phyloP scores from a whole-genome alignment of 2,113 vertebrate genomes.

The Empidonax traillii region DNA sequence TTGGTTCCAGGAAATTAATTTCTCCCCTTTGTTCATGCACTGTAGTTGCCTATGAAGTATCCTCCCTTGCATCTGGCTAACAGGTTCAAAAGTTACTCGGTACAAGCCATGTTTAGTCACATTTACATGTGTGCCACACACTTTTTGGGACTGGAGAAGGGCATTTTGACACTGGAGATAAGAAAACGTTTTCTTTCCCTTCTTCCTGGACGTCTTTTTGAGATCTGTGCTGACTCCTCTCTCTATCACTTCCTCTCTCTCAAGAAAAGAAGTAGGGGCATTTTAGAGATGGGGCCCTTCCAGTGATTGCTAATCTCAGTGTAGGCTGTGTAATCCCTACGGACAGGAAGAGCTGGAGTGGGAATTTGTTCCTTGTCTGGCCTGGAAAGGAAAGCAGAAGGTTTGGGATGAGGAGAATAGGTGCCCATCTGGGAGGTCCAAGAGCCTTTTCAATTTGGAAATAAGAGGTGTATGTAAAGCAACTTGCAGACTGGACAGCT shows the following conservation, averaged over 20 bases:
- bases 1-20: not conserved
- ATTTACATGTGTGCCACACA: not conserved
- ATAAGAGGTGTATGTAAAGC: not conserved
- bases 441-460: not conserved
- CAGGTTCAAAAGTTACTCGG: not conserved
- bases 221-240: not conserved
- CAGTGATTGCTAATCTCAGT: not conserved
- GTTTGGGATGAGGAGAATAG: not conserved
- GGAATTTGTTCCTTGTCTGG: not conserved
- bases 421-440: not conserved
- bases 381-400: not conserved
- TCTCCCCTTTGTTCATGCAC: not conserved
- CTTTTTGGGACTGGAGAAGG: not conserved
- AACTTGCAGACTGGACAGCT: not conserved
- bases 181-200: not conserved
- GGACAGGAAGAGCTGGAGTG: not conserved
- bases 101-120: not conserved
- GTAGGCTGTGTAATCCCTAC: not conserved
- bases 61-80: not conserved
- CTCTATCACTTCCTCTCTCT: not conserved
- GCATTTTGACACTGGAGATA: not conserved
- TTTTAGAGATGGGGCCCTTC: not conserved
- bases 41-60: not conserved
- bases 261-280: not conserved
- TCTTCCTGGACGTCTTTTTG: not conserved